Evolutionary conservation across 2,797 vertebrate species (phyloP), one percentile per base, ranked within the genome.

Genomic region (Euthynnus affinis): DNA sequence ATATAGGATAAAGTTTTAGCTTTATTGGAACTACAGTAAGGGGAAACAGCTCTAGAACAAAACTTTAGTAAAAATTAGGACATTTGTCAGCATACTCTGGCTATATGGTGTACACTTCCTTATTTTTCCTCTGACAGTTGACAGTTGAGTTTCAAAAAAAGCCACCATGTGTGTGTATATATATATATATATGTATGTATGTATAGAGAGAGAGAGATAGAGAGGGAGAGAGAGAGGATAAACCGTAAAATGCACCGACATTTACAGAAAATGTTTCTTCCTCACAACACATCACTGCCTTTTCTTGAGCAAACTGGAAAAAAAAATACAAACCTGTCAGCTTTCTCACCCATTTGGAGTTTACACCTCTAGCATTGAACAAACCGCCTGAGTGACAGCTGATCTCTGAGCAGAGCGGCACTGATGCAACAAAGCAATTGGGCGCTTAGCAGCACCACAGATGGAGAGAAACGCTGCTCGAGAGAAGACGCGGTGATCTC

Each of bases 281-380:
- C 22, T 51, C 52, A 37, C 37, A 46, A 13, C 42, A 37, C 32
- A 40, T 22, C 53, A 12, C 42, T 20, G 6, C 55, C 13, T 65
- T 23, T 46, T 57, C 52, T 46, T 56, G 20, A 58, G 9, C 22
- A 27, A 57, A 48, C 22, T 34, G 12, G 27, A 15, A 48, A 49
- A 42, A 15, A 48, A 49, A 71, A 5, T 10, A 22, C 48, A 56
- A 65, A 64, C 4, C 27, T 37, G 62, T 60, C 76, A 72, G 22
- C n/a, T 49, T 49, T 22, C 20, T 68, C 49, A 15, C 14, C 29
- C 32, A 6, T 44, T 32, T 13, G 8, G 56, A 69, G 52, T 59
- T 59, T 5, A 25, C 32, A 32, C 55, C 27, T 53, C 58, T 55
- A 58, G 46, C 63, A 32, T 0, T 48, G 44, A 62, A 68, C 32